These are phyloP conservation scores for Theonella swinhoei DNA, from an alignment of 37 sponge, comb jelly and placozoan genomes.

Conservation along the genomic window DNA sequence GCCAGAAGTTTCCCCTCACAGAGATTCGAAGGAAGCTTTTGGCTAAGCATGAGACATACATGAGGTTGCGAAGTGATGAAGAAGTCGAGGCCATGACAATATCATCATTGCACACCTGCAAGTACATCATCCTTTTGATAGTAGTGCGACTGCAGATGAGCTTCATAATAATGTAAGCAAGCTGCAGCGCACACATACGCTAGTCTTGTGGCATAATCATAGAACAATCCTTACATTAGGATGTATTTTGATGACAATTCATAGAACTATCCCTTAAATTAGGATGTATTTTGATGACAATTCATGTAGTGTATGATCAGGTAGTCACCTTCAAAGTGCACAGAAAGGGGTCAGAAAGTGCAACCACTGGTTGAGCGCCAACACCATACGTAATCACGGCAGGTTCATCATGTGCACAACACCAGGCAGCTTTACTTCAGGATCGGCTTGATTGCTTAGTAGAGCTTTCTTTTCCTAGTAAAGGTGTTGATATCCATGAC, in stretches of 20 bases:
- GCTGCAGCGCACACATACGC: conserved; percentile 16
- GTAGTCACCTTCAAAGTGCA: conserved; percentile 8
- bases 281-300: too few relatives aligned
- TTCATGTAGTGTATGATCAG: conserved; percentile 39
- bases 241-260: conserved; percentile 29
- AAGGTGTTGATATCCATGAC: conserved; percentile 30
- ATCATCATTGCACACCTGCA: not conserved
- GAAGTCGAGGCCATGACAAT: conserved; percentile 26
- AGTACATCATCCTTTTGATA: too few relatives aligned
- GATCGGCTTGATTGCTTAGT: conserved; percentile 35
- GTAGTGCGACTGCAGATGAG: not conserved
- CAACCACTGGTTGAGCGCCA: conserved; percentile 27
- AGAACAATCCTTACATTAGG: conserved; percentile 25
- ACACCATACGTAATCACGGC: conserved; percentile 12
- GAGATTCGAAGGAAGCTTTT: conserved; percentile 27
- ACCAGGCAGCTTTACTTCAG: conserved; percentile 27
- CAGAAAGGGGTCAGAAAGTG: conserved; percentile 1
- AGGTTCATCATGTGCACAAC: conserved; percentile 6
- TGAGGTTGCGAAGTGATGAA: conserved; percentile 32
- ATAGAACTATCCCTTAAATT: too few relatives aligned
- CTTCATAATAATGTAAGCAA: conserved; percentile 12
- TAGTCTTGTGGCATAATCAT: conserved; percentile 51
- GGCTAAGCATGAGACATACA: conserved; percentile 15
- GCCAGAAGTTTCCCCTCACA: conserved; percentile 39
- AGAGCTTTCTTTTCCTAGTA: not conserved